Base-by-base conservation (phyloP, 2,888 invertebrate genomes). In the Muscina levida region DNA sequence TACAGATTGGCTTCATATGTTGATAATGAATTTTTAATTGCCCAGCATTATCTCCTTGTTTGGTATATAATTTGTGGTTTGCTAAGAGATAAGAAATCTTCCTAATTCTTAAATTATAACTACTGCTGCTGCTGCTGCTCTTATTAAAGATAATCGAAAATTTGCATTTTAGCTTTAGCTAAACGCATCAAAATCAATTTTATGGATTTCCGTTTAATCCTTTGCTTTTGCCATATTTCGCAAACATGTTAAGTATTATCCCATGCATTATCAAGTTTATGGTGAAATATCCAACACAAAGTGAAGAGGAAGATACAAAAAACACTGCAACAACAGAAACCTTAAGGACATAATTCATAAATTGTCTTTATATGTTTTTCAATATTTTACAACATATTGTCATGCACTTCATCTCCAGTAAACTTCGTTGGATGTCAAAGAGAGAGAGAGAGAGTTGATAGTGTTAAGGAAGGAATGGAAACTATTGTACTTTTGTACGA, bases 331-430 rank as follows among this genome's bases (percentile, higher is more conserved):
- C 37, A 13, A 13, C 19, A 57, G 57, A 31, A n/a, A 15, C 77
- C 81, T 75, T 72, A 74, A 77, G 81, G 81, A 81, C 53, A 75
- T 81, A 81, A 77, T 81, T 81, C 81, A 81, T 81, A 81, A 81
- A 81, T 75, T 81, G 72, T 72, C 42, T 57, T 71, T 70, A 26
- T 39, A 24, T 51, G n/a, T 44, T 70, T 62, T 73, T 66, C n/a
- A 70, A 70, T 74, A 73, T 72, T 73, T 56, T 66, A 76, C 75
- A 75, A 70, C 19, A 73, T 59, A 66, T 66, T 76, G 37, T 51
- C 26, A 53, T 68, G 39, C 22, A 65, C 17, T 48, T 31, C 48
- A 42, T 42, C 22, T 44, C 39, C 42, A 4, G 13, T 3, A 53
- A 53, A 1, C 6, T 62, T 15, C 42, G 15, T 31, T 31, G 31